Percentiles rank a stretch among this genome's conserved stretches.
phyloP scores from a whole-genome alignment of 2,888 invertebrate species.

The Strigamia transsilvanica region DNA sequence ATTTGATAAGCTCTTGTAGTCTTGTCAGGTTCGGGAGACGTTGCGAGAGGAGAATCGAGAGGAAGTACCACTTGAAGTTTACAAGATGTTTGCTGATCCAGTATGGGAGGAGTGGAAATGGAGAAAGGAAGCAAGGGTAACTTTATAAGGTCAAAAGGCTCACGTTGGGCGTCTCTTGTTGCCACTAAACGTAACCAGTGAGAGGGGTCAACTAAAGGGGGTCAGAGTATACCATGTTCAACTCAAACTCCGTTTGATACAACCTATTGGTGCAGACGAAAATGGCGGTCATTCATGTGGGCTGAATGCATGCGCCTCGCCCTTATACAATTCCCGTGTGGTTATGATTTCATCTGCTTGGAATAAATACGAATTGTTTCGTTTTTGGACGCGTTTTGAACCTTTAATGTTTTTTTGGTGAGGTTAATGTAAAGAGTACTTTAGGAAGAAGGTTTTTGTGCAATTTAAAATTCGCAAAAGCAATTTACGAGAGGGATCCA shows the following conservation, averaged over 20 bases:
- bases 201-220: slow-evolving; percentile 44
- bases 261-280: slow-evolving; percentile 18
- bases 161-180: slow-evolving; percentile 45
- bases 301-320: background rate
- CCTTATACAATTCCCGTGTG: background rate
- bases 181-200: slow-evolving; percentile 46
- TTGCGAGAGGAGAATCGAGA: slow-evolving; percentile 21
- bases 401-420: background rate
- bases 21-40: slow-evolving; percentile 35
- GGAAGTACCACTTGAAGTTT: slow-evolving; percentile 45
- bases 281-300: slow-evolving; percentile 22
- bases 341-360: background rate
- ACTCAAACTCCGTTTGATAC: slow-evolving; percentile 36
- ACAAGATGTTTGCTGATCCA: slow-evolving; percentile 48
- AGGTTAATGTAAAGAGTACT: background rate
- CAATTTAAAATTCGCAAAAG: slow-evolving; percentile 6
- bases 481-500: slow-evolving; percentile 18
- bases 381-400: background rate
- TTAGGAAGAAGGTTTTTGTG: background rate
- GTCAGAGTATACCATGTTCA: slow-evolving; percentile 40
- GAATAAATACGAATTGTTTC: background rate
- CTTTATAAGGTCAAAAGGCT: slow-evolving; percentile 48
- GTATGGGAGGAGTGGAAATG: slow-evolving; percentile 39
- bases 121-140: slow-evolving; percentile 48
- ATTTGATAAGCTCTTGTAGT: slow-evolving; percentile 48